Evolutionary conservation across 2,113 vertebrate species (phyloP).

Genomic region (Loxodonta africana): DNA sequence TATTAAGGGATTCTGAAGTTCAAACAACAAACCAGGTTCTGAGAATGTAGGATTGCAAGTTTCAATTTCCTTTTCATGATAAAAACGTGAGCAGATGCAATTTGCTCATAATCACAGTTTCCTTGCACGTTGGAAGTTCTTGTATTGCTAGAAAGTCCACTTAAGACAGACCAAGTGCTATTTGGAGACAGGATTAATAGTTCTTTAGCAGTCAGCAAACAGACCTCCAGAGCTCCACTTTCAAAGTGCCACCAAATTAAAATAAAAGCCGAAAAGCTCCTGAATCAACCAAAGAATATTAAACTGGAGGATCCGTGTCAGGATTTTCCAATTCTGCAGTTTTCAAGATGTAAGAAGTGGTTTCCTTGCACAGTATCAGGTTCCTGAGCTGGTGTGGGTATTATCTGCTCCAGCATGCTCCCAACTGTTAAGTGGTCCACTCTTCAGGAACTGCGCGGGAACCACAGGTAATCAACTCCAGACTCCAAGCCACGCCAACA

Average conservation of each 20-base stretch:
- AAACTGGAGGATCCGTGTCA: neutral
- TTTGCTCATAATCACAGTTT: conserved; percentile 50
- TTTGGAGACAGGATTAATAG: conserved; percentile 29
- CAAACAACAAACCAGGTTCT: conserved; percentile 71
- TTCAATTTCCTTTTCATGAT: conserved; percentile 71
- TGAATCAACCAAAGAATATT: neutral
- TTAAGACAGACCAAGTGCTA: neutral
- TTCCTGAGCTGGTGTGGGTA: neutral
- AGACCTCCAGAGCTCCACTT: neutral
- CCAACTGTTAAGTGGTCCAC: neutral
- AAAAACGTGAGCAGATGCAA: conserved; percentile 66
- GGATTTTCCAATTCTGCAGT: neutral
- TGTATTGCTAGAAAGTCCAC: neutral
- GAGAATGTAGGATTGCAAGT: conserved; percentile 28
- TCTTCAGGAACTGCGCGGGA: neutral
- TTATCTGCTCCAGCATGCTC: neutral
- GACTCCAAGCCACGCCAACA: rapidly evolving
- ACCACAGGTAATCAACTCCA: neutral
- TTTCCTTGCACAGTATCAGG: neutral
- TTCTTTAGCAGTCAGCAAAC: conserved; percentile 6
- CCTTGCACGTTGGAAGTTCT: neutral
- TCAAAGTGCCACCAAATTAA: conserved; percentile 44
- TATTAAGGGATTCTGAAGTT: conserved; percentile 74
- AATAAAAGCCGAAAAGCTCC: neutral
- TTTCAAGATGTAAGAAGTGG: neutral